phyloP scores from a whole-genome alignment of 1,140 invertebrate species.

The Cotesia chilonis region DNA sequence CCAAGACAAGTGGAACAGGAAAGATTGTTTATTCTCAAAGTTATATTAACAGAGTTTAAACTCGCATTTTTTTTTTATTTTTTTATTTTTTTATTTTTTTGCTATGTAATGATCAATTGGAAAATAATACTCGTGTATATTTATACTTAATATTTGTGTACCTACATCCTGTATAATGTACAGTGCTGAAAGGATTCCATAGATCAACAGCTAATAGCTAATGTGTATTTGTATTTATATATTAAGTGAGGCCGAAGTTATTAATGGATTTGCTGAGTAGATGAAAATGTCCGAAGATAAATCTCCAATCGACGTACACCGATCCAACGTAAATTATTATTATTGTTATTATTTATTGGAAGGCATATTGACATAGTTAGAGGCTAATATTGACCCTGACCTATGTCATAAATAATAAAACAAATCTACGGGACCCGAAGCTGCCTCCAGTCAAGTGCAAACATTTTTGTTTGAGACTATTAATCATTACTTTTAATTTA shows the following conservation, averaged over 20 bases:
- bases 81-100: too few relatives aligned
- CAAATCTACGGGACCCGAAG: background rate
- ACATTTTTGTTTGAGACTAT: background rate
- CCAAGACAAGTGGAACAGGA: constrained; percentile 12
- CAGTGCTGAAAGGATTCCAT: background rate
- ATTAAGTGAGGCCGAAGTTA: background rate
- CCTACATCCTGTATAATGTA: background rate
- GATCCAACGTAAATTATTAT: too few relatives aligned
- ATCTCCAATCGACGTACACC: background rate
- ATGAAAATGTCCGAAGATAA: constrained; percentile 12
- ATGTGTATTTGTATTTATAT: too few relatives aligned
- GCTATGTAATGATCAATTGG: background rate
- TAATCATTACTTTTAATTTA: background rate
- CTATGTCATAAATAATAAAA: constrained; percentile 19
- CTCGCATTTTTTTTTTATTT: background rate
- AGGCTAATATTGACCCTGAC: constrained; percentile 17
- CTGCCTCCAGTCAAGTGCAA: constrained; percentile 9
- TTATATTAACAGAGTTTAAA: background rate
- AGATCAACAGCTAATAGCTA: too few relatives aligned
- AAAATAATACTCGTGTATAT: constrained; percentile 2
- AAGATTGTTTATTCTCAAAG: constrained; percentile 13
- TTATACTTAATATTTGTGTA: background rate
- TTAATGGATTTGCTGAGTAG: constrained; percentile 15
- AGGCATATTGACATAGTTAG: background rate
- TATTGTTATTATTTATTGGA: background rate